phyloP scores from a whole-genome alignment of 1,140 invertebrate genomes.

The Dendroctonus ponderosae region DNA sequence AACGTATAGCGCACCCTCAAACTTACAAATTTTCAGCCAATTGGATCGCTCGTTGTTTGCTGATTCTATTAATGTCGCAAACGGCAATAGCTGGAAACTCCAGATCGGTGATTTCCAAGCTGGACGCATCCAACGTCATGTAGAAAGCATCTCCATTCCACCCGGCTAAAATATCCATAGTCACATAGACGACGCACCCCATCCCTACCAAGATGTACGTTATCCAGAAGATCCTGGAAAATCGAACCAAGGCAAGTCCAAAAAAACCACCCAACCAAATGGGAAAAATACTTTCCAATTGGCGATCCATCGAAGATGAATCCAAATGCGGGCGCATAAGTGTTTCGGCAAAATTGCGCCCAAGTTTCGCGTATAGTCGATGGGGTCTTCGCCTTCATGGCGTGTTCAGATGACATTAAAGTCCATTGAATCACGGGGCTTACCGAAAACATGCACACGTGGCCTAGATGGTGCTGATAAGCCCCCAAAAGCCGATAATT shows the following conservation, averaged over 20 bases:
- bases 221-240: conserved; percentile 23
- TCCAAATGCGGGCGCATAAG: too few species aligned
- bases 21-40: conserved; percentile 50
- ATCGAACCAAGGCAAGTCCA: background rate
- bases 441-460: too few species aligned
- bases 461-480: too few species aligned
- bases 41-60: conserved; percentile 45
- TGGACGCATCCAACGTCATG: conserved; percentile 52
- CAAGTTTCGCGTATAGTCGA: too few species aligned
- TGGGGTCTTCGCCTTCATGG: too few species aligned
- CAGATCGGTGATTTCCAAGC: conserved; percentile 54
- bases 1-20: background rate
- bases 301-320: too few species aligned
- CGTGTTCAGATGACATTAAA: too few species aligned
- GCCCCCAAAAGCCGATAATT: too few species aligned
- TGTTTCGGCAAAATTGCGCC: too few species aligned
- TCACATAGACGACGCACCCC: background rate
- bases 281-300: too few species aligned
- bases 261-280: too few species aligned
- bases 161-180: conserved; percentile 43
- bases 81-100: conserved; percentile 58
- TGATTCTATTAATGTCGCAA: conserved; percentile 59
- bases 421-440: too few species aligned
- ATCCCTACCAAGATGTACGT: conserved; percentile 3
- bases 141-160: conserved; percentile 52